phyloP scores from a whole-genome alignment of 2,797 vertebrate genomes.

The Lophotriccus pileatus region DNA sequence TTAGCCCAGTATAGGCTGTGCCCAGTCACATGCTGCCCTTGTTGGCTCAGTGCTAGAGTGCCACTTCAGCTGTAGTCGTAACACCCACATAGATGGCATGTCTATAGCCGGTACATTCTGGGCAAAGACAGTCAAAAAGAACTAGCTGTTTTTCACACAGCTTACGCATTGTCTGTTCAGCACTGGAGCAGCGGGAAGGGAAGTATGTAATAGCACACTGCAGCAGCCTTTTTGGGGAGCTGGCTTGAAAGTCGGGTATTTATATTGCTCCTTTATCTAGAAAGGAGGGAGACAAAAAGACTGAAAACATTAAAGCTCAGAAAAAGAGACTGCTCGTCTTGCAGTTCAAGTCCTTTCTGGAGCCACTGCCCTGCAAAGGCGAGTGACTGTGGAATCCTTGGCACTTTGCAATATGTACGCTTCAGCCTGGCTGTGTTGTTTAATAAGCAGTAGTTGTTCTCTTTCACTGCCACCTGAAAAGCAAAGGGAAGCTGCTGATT shows the following conservation, averaged over 20 bases:
- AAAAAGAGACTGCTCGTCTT: neutral
- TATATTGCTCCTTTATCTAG: neutral
- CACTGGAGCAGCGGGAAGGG: neutral
- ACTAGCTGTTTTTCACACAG: neutral
- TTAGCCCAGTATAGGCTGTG: neutral
- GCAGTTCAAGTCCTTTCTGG: neutral
- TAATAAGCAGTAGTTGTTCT: neutral
- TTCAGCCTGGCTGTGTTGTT: neutral
- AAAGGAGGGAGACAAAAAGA: neutral
- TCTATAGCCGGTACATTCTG: neutral
- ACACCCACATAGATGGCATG: neutral
- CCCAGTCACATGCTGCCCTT: neutral
- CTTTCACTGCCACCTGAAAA: neutral
- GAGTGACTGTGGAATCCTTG: neutral
- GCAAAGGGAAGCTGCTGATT: neutral
- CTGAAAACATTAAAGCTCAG: neutral
- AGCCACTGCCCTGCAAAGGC: fast-evolving
- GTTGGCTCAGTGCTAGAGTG: neutral
- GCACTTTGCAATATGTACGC: neutral
- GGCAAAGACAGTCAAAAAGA: neutral
- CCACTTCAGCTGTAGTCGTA: neutral
- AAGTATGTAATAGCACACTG: neutral
- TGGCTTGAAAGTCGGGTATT: neutral
- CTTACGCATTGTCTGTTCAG: neutral
- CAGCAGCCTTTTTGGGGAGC: neutral